Base-by-base conservation (phyloP, 92 coral and sea anemone genomes). In the Metridium senile region DNA sequence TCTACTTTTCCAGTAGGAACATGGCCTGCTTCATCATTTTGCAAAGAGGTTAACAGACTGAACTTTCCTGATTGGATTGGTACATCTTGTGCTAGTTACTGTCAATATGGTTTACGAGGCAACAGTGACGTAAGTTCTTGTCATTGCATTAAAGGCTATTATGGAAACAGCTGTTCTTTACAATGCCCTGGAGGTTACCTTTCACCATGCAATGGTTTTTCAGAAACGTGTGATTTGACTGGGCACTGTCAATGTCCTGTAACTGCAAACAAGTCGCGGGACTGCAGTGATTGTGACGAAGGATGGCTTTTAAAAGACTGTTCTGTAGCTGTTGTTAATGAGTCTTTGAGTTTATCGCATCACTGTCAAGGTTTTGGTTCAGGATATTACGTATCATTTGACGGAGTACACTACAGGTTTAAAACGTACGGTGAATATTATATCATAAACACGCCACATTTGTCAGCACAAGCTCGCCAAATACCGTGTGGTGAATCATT, bases 171-270 rank as follows among this genome's bases (percentile, higher is more conserved):
- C 18, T 87, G 91, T 62, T 31, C 76, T 39, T n/a, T 9, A 11
- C 84, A 87, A 65, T 87, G 91, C 46, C 91, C 91, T 9, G 91
- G 91, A 2, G 91, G 91, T 25, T 64, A 80, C 52, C 45, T 62
- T 31, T 58, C 58, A 33, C 87, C 78, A 0, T 87, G 91, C 47
- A 84, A 74, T 27, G 81, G 81, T 22, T 49, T 74, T 17, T 32
- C 76, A n/a, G 69, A 63, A 27, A 68, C 78, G n/a, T 87, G 91
- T 56, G 73, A 72, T 52, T 43, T 71, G n/a, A 53, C 86, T 19
- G 91, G 87, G 25, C 45, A 84, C 20, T 87, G 91, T 74, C 32
- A 32, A 25, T 87, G 91, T 65, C 87, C 91, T 54, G 10, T 77
- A 1, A 82, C 82, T 57, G 87, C 87, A 13, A 87, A 82, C 61